Evolutionary conservation across 2,113 vertebrate species (phyloP).

Genomic region (Psittacula cyanocephala): DNA sequence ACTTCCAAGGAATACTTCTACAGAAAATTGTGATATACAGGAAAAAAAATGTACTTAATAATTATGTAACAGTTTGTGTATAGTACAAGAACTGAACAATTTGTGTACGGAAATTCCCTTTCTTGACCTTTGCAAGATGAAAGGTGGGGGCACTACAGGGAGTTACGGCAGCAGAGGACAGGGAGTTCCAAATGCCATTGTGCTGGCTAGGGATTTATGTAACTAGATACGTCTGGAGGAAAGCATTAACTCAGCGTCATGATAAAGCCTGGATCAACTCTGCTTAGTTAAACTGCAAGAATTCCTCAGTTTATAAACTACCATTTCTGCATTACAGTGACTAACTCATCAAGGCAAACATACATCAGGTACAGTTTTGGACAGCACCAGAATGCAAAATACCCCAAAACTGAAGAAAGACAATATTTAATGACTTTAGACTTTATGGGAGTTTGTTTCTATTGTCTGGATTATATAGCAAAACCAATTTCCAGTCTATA

Average conservation of each 20-base stretch:
- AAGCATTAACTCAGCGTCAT: not conserved
- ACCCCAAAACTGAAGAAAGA: not conserved
- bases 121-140: conserved; percentile 16
- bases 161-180: not conserved
- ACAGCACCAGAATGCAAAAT: not conserved
- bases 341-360: not conserved
- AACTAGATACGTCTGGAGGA: not conserved
- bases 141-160: not conserved
- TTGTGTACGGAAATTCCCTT: conserved; percentile 22
- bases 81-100: not conserved
- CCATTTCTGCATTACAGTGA: not conserved
- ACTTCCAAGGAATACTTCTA: not conserved
- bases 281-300: conserved; percentile 14
- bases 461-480: not conserved
- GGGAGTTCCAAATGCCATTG: not conserved
- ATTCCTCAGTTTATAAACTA: not conserved
- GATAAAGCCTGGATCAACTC: not conserved
- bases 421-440: not conserved
- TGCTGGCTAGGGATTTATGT: not conserved
- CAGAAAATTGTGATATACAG: not conserved
- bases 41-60: not conserved
- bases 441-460: not conserved
- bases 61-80: not conserved
- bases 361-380: not conserved
- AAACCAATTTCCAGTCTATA: not conserved